These are phyloP conservation scores for Drosophila novamexicana DNA, from an alignment of 1,140 invertebrate genomes.

Conservation along the genomic window DNA sequence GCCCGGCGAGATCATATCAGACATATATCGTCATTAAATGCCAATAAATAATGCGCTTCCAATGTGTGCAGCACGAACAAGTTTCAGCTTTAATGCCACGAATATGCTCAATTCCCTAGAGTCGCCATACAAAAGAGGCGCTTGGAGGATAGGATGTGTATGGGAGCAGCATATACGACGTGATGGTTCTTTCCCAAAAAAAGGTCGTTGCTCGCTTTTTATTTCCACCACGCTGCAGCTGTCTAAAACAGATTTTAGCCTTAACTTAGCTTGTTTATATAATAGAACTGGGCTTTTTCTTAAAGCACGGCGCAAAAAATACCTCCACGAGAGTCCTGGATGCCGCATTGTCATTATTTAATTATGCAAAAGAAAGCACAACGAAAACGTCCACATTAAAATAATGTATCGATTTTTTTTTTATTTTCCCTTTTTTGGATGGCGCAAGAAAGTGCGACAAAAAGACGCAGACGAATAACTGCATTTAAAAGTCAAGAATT, in stretches of 20 bases:
- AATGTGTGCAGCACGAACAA: not conserved
- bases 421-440: not conserved
- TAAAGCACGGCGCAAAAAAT: constrained; percentile 33
- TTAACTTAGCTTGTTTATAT: constrained; percentile 47
- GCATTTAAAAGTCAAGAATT: constrained; percentile 72
- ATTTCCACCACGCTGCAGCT: constrained; percentile 48
- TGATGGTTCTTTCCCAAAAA: constrained; percentile 19
- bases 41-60: constrained; percentile 29
- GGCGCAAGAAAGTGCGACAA: constrained; percentile 11
- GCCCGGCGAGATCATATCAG: constrained; percentile 28
- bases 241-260: constrained; percentile 63
- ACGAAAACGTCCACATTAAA: constrained; percentile 56
- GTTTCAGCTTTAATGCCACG: constrained; percentile 26
- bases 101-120: constrained; percentile 29
- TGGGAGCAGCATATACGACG: constrained; percentile 19
- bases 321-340: constrained; percentile 30
- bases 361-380: constrained; percentile 69
- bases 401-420: constrained; percentile 70
- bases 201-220: constrained; percentile 49
- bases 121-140: constrained; percentile 6
- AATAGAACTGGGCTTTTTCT: constrained; percentile 54
- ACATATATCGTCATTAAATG: constrained; percentile 7
- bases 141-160: constrained; percentile 26
- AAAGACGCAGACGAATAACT: constrained; percentile 42
- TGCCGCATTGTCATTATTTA: constrained; percentile 66